Base-by-base conservation (phyloP, 2,113 vertebrate species). In the Tyrannus savana region DNA sequence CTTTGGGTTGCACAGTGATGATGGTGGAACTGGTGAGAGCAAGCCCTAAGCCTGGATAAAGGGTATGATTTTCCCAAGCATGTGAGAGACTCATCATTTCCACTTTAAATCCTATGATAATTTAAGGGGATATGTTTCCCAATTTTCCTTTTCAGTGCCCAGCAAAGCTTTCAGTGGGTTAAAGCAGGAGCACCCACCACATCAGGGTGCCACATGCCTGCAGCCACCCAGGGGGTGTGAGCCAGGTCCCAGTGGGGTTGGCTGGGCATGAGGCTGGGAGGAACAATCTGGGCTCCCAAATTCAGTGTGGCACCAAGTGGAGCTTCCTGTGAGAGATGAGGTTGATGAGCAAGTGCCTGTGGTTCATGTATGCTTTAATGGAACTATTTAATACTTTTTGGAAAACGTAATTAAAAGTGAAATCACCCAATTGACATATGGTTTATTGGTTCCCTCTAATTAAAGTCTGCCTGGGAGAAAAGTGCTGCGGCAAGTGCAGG, bases 321-420 rank as follows among this genome's bases (percentile, higher is more conserved):
- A 52, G 68, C 4, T 42, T 60, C 78, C 28, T 35, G 39, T 2
- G 12, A 44, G 78, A 49, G 39, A 25, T 10, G 52, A 75, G 2
- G 14, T 67, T 31, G 64, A 33, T 1, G 19, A 60, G 68, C 10
- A 3, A 74, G 84, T 0, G 0, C 74, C 90, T 84, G 35, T 5
- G 3, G 19, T 89, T 87, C 1, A 0, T 15, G 21, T 56, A 92
- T 3, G 1, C 28, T 52, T 58, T 85, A 58, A 53, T 89, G 71
- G 31, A 87, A 37, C 84, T 76, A 31, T 82, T 95, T 82, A 66
- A 69, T 79, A 66, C 53, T 37, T 72, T 66, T 27, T 35, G 55
- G 71, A 77, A 96, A 91, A 80, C 35, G 47, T 28, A 80, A 88
- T 90, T 95, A 56, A 37, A 93, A 90, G 67, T 62, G 74, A 88